Evolutionary conservation across 2,113 vertebrate species (phyloP).

Genomic region (Alligator mississippiensis): DNA sequence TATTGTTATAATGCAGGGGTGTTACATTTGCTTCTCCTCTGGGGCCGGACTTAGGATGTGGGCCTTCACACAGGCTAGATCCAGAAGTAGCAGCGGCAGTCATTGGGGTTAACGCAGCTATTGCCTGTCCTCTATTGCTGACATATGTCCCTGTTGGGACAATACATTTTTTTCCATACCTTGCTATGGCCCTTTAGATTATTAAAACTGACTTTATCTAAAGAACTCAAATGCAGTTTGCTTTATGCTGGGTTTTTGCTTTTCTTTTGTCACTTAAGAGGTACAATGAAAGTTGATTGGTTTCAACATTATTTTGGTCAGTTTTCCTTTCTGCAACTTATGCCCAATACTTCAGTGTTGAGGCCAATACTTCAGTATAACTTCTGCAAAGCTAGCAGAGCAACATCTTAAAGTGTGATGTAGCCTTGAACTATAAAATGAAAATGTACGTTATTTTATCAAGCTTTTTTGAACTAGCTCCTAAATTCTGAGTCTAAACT

Average conservation of each 20-base stretch:
- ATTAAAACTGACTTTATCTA: neutral
- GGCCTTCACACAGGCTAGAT: too few species aligned
- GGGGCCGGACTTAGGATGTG: too few species aligned
- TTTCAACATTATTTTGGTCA: neutral
- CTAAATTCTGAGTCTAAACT: neutral
- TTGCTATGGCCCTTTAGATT: neutral
- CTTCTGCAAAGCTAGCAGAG: neutral
- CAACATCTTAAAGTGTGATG: neutral
- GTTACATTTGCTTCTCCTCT: too few species aligned
- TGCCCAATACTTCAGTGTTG: neutral
- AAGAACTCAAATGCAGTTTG: neutral
- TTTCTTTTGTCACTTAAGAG: neutral
- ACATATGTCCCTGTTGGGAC: too few species aligned
- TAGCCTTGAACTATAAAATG: neutral
- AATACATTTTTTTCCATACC: neutral
- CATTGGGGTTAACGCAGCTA: too few species aligned
- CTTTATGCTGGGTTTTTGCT: neutral
- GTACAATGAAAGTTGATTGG: neutral
- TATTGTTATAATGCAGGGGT: too few species aligned
- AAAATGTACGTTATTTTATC: neutral
- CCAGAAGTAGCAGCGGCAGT: too few species aligned
- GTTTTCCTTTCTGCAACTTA: neutral
- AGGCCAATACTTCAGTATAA: too few species aligned
- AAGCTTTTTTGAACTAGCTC: neutral
- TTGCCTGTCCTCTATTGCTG: too few species aligned